Evolutionary conservation across 2,888 invertebrate genomes (phyloP).

Genomic region (Xestia xanthographa): DNA sequence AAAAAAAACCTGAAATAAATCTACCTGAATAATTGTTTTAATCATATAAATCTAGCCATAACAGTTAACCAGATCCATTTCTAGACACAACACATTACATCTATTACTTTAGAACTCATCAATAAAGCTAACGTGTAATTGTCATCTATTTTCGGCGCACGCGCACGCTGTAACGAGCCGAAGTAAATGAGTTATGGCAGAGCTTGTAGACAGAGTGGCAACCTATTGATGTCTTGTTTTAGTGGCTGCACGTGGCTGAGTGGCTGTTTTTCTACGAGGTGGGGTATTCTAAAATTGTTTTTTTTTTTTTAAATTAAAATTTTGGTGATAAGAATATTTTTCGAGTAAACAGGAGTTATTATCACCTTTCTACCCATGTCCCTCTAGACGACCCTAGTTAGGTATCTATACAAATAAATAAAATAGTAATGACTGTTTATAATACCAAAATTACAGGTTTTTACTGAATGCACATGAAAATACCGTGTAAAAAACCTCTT

Average conservation of each 20-base stretch:
- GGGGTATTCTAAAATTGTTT: neutral
- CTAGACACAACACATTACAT: constrained; percentile 14
- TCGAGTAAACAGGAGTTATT: neutral
- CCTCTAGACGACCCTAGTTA: neutral
- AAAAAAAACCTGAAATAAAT: neutral
- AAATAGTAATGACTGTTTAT: no score
- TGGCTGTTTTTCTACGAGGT: neutral
- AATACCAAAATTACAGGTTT: no score
- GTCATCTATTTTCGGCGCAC: constrained; percentile 58
- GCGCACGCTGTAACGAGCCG: constrained; percentile 46
- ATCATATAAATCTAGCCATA: constrained; percentile 25
- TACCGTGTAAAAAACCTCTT: no score
- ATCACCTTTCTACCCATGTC: neutral
- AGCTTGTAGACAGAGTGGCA: constrained; percentile 64
- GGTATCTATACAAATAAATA: no score
- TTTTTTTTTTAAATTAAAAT: neutral
- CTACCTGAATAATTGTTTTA: neutral
- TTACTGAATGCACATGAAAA: no score
- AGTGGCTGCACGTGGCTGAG: neutral
- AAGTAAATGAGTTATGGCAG: constrained; percentile 59
- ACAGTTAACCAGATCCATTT: constrained; percentile 21
- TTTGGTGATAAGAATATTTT: neutral
- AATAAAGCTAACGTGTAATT: constrained; percentile 57
- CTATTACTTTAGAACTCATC: constrained; percentile 38
- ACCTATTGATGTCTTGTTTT: constrained; percentile 60